Percentiles rank a stretch among this genome's conserved stretches.
phyloP scores from a whole-genome alignment of 2,797 vertebrate genomes.

The Apogon hyalosoma region DNA sequence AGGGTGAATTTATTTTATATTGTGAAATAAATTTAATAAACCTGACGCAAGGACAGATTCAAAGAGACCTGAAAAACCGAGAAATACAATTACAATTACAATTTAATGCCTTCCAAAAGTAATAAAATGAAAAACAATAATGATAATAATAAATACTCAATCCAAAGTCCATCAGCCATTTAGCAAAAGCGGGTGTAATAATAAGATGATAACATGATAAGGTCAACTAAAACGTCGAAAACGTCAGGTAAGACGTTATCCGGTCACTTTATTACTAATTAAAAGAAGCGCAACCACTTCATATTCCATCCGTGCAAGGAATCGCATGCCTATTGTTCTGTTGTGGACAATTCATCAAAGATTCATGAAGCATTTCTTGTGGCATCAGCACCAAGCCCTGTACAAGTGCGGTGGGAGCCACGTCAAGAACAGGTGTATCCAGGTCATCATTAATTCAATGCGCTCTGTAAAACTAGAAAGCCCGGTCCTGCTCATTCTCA shows the following conservation, averaged over 20 bases:
- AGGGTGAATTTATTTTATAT: too few species aligned
- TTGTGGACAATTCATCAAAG: conserved; percentile 69
- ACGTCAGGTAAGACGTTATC: conserved; percentile 30
- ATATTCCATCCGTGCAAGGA: conserved; percentile 68
- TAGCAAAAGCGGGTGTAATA: background rate
- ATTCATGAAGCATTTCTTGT: conserved; percentile 68
- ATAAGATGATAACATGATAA: background rate
- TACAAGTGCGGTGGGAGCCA: conserved; percentile 59
- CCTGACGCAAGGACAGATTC: too few species aligned
- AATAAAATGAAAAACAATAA: too few species aligned
- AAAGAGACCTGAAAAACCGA: too few species aligned
- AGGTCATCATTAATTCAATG: conserved; percentile 79
- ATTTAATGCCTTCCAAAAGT: too few species aligned
- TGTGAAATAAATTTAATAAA: too few species aligned
- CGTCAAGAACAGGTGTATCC: conserved; percentile 76
- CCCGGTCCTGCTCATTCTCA: conserved; percentile 43
- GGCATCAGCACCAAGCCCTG: conserved; percentile 48
- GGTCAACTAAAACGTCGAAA: conserved; percentile 4
- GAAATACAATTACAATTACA: too few species aligned
- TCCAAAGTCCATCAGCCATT: background rate
- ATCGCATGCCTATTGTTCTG: conserved; percentile 73
- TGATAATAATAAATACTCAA: background rate
- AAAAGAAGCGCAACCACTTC: conserved; percentile 61
- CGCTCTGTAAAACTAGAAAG: conserved; percentile 74
- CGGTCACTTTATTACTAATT: conserved; percentile 64